Conservation (phyloP, 2,113 vertebrate genomes). For the Opisthocomus hoazin region DNA sequence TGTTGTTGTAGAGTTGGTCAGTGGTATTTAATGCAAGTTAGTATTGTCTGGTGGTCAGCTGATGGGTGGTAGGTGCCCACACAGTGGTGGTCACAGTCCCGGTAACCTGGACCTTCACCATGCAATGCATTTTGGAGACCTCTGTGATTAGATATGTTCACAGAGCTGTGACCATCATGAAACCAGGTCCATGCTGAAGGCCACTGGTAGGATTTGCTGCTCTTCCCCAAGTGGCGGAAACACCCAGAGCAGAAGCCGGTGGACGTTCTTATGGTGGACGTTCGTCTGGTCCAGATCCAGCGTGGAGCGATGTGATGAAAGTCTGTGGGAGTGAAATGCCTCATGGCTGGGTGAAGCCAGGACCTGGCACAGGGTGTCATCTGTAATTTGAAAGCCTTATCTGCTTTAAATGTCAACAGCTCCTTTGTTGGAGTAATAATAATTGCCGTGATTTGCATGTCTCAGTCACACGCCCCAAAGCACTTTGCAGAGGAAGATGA, state of each 20-base stretch:
- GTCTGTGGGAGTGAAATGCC: background rate
- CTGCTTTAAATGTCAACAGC: constrained; percentile 28
- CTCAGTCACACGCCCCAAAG: background rate
- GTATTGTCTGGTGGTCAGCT: rapidly evolving
- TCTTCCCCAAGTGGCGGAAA: background rate
- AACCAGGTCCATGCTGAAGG: rapidly evolving
- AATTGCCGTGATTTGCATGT: constrained; percentile 15
- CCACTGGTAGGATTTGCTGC: background rate
- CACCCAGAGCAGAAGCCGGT: rapidly evolving
- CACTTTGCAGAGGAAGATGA: background rate
- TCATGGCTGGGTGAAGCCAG: background rate
- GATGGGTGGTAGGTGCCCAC: background rate
- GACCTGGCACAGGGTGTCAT: constrained; percentile 14
- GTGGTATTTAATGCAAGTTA: background rate
- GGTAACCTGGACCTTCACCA: background rate
- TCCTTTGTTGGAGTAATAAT: constrained; percentile 26
- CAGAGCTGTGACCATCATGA: background rate
- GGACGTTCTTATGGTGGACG: rapidly evolving
- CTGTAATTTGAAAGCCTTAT: constrained; percentile 9
- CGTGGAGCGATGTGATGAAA: background rate
- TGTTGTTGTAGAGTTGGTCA: background rate
- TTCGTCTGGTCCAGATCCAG: background rate
- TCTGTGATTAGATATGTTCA: background rate
- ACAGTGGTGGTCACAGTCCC: background rate
- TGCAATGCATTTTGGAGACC: background rate